A percentile compares a stretch with the other conserved stretches of the same genome.
phyloP scores from a whole-genome alignment of 2,888 invertebrate genomes.

The Carcina quercana region DNA sequence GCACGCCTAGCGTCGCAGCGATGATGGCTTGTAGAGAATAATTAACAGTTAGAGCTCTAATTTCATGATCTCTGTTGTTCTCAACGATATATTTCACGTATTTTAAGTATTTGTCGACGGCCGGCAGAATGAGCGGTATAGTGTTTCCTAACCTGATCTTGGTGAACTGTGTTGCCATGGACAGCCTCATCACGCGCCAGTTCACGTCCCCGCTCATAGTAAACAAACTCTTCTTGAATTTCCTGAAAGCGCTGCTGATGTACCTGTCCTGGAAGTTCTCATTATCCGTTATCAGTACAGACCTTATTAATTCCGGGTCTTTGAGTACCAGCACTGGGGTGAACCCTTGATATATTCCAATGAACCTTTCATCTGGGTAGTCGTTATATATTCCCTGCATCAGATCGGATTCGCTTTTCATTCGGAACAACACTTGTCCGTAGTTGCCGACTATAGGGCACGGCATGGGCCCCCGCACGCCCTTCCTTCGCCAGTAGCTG shows the following conservation, averaged over 20 bases:
- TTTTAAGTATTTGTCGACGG: conserved; percentile 21
- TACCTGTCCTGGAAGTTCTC: conserved; percentile 24
- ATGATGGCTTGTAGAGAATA: conserved; percentile 35
- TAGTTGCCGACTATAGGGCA: neutral
- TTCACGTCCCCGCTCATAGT: conserved; percentile 29
- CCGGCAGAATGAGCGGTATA: conserved; percentile 29
- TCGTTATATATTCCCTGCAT: neutral
- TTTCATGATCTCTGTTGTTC: conserved; percentile 22
- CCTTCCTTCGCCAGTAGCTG: neutral
- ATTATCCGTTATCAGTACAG: conserved; percentile 28
- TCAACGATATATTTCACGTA: conserved; percentile 21
- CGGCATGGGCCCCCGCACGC: neutral
- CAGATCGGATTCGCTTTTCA: neutral
- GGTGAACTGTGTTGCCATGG: conserved; percentile 33
- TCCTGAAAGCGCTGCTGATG: no score
- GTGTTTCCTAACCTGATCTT: conserved; percentile 31
- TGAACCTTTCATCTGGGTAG: neutral
- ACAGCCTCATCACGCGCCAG: conserved; percentile 34
- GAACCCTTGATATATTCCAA: neutral
- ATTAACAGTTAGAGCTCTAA: conserved; percentile 26
- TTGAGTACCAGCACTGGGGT: neutral
- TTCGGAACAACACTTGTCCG: neutral
- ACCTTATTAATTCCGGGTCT: neutral
- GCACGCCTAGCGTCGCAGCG: conserved; percentile 31
- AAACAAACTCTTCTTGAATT: conserved; percentile 29